Evolutionary conservation across 2,888 invertebrate species (phyloP), one percentile per base, ranked within the genome.

Genomic region (Sinopyrophorus schimmeli): DNA sequence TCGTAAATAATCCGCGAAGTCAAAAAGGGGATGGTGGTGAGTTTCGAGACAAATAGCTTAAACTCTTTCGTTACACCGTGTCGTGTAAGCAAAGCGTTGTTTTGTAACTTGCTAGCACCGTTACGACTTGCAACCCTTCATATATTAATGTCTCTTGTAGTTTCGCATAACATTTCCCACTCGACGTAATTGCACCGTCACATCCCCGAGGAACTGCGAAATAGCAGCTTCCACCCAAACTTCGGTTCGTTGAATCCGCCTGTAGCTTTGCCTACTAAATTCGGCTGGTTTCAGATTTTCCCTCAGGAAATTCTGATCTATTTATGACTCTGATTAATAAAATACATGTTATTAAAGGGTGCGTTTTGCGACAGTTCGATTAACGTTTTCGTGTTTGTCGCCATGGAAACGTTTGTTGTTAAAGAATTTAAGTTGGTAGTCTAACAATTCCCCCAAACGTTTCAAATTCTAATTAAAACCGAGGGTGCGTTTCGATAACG

Each of bases 11-110:
- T 34, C 43, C 16, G 30, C 41, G 30, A 23, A 10, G 20, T 21
- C 17, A 10, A 28, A 40, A 35, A 30, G 18, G n/a, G n/a, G n/a
- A n/a, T n/a, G n/a, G n/a, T n/a, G n/a, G n/a, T n/a, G n/a, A n/a
- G n/a, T n/a, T n/a, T n/a, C n/a, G n/a, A n/a, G n/a, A n/a, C n/a
- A n/a, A n/a, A n/a, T n/a, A 39, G 40, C 48, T 28, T 38, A 27
- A 53, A 53, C 46, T 46, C 53, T 40, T 53, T 53, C 53, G 49
- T 53, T 53, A 49, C 30, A 44, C 20, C 46, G 51, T 39, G n/a
- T 46, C 39, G 35, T 24, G n/a, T 41, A 52, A 42, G 38, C 46
- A 30, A 26, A 41, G 53, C 49, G 24, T 39, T 39, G 24, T 23
- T 28, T 41, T 17, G 37, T 27, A 39, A 50, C 28, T 44, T 34